phyloP scores from a whole-genome alignment of 1,140 invertebrate genomes.

The Marisa cornuarietis region DNA sequence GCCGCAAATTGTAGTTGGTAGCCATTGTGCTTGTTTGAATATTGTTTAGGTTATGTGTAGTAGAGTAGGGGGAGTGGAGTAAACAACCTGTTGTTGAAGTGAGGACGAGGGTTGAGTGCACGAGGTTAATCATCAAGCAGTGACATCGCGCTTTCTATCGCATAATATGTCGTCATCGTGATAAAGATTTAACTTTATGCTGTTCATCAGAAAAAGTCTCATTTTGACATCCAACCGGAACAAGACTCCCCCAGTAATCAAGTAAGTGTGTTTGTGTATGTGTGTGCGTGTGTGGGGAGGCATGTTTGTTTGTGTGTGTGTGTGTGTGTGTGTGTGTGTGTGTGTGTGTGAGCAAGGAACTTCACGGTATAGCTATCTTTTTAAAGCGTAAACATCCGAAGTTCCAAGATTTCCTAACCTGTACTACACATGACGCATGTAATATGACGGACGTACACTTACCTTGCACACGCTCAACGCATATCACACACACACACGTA shows the following conservation, averaged over 20 bases:
- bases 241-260: neutral
- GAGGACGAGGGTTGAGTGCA: too few relatives aligned
- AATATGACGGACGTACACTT: too few relatives aligned
- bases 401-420: neutral
- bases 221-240: neutral
- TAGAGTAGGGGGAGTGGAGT: too few relatives aligned
- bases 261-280: slow-evolving; percentile 1
- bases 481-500: too few relatives aligned
- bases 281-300: slow-evolving; percentile 6
- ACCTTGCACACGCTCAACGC: too few relatives aligned
- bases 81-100: too few relatives aligned
- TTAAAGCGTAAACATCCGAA: neutral
- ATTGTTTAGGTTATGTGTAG: neutral
- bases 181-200: neutral
- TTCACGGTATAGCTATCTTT: neutral
- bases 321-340: slow-evolving; percentile 5
- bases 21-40: neutral
- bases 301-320: too few relatives aligned
- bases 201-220: neutral
- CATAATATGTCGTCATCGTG: neutral
- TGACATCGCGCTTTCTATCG: neutral
- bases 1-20: neutral
- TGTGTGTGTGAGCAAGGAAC: neutral
- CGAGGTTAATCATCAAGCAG: too few relatives aligned
- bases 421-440: too few relatives aligned